These are phyloP conservation scores for Chalcis sispes DNA, from an alignment of 2,888 invertebrate species.

Conservation along the genomic window DNA sequence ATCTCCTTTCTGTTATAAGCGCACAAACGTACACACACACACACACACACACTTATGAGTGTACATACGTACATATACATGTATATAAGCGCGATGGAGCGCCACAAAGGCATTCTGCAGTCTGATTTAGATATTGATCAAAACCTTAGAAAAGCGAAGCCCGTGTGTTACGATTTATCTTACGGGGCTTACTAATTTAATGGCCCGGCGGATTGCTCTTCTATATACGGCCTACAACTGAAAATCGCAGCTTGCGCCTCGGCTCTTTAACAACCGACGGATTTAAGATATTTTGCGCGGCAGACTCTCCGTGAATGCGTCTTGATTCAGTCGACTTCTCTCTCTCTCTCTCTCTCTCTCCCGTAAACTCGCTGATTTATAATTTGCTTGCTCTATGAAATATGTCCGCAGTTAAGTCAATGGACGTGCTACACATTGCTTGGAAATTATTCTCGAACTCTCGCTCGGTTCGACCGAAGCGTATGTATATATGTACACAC, in stretches of 20 bases:
- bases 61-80: not conserved
- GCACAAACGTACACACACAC: not conserved
- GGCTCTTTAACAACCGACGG: constrained; percentile 26
- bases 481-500: too few relatives aligned
- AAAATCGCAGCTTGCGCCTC: not conserved
- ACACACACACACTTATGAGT: not conserved
- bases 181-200: constrained; percentile 44
- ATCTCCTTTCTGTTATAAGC: constrained; percentile 52
- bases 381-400: constrained; percentile 21
- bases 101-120: constrained; percentile 57
- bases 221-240: too few relatives aligned
- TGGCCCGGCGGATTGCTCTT: not conserved
- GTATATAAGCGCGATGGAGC: not conserved
- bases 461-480: not conserved
- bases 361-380: constrained; percentile 25
- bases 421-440: constrained; percentile 26
- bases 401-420: constrained; percentile 8
- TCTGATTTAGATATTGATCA: constrained; percentile 53
- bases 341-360: constrained; percentile 10
- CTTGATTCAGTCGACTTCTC: constrained; percentile 35
- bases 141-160: constrained; percentile 31
- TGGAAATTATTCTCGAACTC: constrained; percentile 18
- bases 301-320: constrained; percentile 17
- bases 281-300: constrained; percentile 34
- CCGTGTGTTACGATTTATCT: constrained; percentile 37